Conservation (phyloP, 2,113 vertebrate species). For the Struthio camelus region DNA sequence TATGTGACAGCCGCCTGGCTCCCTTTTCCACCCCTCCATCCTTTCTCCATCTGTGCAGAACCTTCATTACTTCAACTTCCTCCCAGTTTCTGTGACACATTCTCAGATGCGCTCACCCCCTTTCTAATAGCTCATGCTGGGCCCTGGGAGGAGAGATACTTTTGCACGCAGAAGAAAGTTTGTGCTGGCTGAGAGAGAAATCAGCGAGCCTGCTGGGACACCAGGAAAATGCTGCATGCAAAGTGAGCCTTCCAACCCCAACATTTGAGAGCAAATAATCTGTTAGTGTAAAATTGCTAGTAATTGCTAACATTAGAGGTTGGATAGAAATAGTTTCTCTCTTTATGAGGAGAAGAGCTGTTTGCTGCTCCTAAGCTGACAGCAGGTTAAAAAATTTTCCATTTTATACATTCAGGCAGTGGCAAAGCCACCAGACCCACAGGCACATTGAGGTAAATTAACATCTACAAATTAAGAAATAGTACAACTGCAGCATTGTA, state of each 20-base stretch:
- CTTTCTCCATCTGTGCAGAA: not conserved
- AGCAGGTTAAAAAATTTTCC: not conserved
- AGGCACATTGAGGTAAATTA: not conserved
- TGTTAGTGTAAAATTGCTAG: accelerated
- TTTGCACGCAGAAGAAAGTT: not conserved
- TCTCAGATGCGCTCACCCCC: not conserved
- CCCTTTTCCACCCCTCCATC: not conserved
- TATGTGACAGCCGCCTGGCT: not conserved
- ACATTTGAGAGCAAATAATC: not conserved
- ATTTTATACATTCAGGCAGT: accelerated
- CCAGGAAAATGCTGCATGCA: not conserved
- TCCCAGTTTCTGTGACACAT: accelerated
- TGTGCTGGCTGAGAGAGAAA: not conserved
- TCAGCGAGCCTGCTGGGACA: not conserved
- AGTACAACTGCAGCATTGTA: conserved; percentile 45
- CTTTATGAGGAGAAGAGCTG: not conserved
- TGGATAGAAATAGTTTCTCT: not conserved
- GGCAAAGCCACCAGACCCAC: not conserved
- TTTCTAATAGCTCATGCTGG: not conserved
- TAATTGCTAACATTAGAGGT: not conserved
- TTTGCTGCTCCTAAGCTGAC: not conserved
- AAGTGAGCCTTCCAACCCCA: accelerated
- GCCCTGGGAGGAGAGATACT: not conserved
- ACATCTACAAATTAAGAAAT: not conserved
- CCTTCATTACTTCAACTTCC: not conserved